Evolutionary conservation across 2,888 invertebrate genomes (phyloP), one percentile per base, ranked within the genome.

Genomic region (Drosophila aldrichi): DNA sequence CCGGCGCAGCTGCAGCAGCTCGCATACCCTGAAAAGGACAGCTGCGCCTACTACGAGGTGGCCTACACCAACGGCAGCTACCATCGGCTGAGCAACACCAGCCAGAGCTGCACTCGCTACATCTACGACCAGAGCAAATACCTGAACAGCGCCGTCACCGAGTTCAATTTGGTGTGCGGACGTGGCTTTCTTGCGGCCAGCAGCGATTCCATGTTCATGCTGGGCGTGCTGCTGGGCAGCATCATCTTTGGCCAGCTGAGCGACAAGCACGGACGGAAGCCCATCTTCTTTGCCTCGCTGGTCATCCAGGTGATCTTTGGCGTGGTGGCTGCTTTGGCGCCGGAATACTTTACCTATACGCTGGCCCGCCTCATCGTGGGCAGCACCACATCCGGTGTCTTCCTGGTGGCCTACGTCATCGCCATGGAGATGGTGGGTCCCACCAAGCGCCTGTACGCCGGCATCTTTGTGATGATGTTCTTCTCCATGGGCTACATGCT

Each of bases 381-480:
- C 16, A 95, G 95, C 14, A 95, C 96, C 12, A 96, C 96, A 10
- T 96, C 96, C 8, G 96, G 96, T 2, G 95, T 96, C 12, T 96
- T 96, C 88, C 93, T 96, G 67, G 96, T 96, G 22, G 96, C 96
- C 49, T 96, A 96, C 91, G 96, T 96, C 54, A 95, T 96, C 79
- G 96, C 96, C 94, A 94, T 93, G 93, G 96, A 96, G 93, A 96
- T 96, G 95, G 96, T 96, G 12, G 96, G 96, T 7, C 95, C 96
- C 0, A 94, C 93, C 58, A 95, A 95, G 87, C 94, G 96, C 48
- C 93, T 95, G 58, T 94, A 95, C 60, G 96, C 96, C 5, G 96
- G 96, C 9, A 95, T 96, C 20, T 94, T 95, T 12, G 95, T 95
- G 73, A 96, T 96, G 93, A 95, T 95, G 93, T 96, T 96, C 92